Base-by-base conservation (phyloP, 2,113 vertebrate genomes). In the Columbina picui region DNA sequence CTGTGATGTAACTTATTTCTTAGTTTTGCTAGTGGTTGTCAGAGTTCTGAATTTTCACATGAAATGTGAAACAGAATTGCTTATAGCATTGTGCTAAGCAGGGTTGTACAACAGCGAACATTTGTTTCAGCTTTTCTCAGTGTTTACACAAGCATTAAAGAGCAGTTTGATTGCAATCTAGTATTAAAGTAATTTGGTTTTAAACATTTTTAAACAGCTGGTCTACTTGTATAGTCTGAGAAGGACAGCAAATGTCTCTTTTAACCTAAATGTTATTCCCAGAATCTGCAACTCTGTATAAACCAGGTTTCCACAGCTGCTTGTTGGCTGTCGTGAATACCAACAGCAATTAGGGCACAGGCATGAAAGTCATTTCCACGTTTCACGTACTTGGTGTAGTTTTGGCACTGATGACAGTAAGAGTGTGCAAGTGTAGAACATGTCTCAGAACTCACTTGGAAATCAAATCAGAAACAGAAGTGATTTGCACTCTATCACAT, bases 271-370 rank as follows among this genome's bases (percentile, higher is more conserved):
- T 69, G 10, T 20, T 13, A 1, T 26, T 67, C 25, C 43, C 29
- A 47, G 75, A 43, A 36, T 56, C 7, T 20, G 29, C 32, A 64
- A 3, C 60, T 71, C 56, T 38, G 41, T 22, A 53, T 52, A 38
- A 2, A 22, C 17, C 10, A 19, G 43, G 39, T 83, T 91, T 93
- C 67, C 70, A 14, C 5, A 18, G 70, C 56, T 74, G 27, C 78
- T 49, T 4, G 26, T 8, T 85, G 90, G 63, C 63, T 9, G 0
- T 0, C 0, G 0, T 38, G 70, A 45, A 13, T 60, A 34, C 41
- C 26, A 26, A 1, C 23, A 79, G 75, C 70, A 67, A 7, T 19
- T 29, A 39, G 9, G 59, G 67, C 49, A 38, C 3, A 6, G 41
- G 12, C 5, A 1, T 14, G 32, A 71, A 9, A 29, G 5, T 53